Percentiles rank a stretch among this genome's conserved stretches.
phyloP scores from a whole-genome alignment of 1,140 invertebrate species.

The Pseudomyrmex sp. region DNA sequence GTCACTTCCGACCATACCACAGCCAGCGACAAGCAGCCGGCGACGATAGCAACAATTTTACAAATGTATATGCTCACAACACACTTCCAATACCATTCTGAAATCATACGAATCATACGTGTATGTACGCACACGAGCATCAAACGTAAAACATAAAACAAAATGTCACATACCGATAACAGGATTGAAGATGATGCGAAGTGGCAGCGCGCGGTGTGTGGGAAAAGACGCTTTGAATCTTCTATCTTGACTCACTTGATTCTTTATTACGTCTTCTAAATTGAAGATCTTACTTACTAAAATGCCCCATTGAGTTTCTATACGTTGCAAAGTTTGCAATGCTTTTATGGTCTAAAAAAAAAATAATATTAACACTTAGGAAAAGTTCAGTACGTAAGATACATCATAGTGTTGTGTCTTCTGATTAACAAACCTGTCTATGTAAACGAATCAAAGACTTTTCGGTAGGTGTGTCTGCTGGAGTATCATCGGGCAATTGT shows the following conservation, averaged over 20 bases:
- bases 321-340: constrained; percentile 94
- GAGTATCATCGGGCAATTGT: constrained; percentile 88
- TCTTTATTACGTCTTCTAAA: constrained; percentile 95
- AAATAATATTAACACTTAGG: constrained; percentile 38
- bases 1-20: constrained; percentile 99
- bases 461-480: constrained; percentile 90
- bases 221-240: constrained; percentile 93
- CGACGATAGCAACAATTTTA: constrained; percentile 90
- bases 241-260: constrained; percentile 90
- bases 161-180: constrained; percentile 86
- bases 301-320: constrained; percentile 96
- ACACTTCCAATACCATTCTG: constrained; percentile 99
- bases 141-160: background rate
- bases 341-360: constrained; percentile 91
- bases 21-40: constrained; percentile 92
- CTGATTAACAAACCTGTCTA: constrained; percentile 86
- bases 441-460: constrained; percentile 94
- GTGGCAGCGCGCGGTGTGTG: constrained; percentile 85
- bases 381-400: background rate
- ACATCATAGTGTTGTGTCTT: background rate
- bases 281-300: constrained; percentile 92
- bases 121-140: constrained; percentile 19
- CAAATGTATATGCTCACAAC: constrained; percentile 91
- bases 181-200: constrained; percentile 88
- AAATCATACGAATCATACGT: constrained; percentile 73